Percentiles rank a stretch among this genome's conserved stretches.
phyloP scores from a whole-genome alignment of 2,113 vertebrate species.

The Riparia riparia region DNA sequence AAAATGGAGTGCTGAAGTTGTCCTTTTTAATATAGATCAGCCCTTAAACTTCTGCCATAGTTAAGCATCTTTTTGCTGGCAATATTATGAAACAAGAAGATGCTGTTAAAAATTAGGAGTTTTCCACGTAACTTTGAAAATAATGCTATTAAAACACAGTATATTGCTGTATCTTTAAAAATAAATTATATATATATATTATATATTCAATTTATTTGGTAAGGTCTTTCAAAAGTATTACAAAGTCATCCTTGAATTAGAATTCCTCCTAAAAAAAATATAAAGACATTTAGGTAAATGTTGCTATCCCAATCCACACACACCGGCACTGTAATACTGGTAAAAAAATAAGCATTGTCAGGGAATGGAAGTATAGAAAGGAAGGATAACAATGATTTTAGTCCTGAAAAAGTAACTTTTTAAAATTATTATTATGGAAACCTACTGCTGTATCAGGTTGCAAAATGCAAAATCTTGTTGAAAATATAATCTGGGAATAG shows the following conservation, averaged over 20 bases:
- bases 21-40: not conserved
- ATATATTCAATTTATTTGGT: not conserved
- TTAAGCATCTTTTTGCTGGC: not conserved
- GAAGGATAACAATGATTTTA: not conserved
- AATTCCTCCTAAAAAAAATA: not conserved
- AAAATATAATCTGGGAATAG: constrained; percentile 40
- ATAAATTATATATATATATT: not conserved
- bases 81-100: not conserved
- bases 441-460: not conserved
- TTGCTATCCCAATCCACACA: not conserved
- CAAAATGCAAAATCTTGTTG: constrained; percentile 3
- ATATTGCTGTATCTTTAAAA: not conserved
- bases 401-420: not conserved
- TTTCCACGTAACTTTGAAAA: not conserved
- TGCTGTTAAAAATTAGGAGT: not conserved
- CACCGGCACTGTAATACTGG: fast-evolving
- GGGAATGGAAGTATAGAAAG: not conserved
- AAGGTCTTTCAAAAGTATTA: not conserved
- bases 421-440: not conserved
- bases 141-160: not conserved
- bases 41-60: not conserved
- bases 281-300: not conserved
- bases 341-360: not conserved
- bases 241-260: not conserved
- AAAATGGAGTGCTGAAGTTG: constrained; percentile 9